Conservation (phyloP, 2,888 invertebrate genomes). For the Ceriagrion tenellum region DNA sequence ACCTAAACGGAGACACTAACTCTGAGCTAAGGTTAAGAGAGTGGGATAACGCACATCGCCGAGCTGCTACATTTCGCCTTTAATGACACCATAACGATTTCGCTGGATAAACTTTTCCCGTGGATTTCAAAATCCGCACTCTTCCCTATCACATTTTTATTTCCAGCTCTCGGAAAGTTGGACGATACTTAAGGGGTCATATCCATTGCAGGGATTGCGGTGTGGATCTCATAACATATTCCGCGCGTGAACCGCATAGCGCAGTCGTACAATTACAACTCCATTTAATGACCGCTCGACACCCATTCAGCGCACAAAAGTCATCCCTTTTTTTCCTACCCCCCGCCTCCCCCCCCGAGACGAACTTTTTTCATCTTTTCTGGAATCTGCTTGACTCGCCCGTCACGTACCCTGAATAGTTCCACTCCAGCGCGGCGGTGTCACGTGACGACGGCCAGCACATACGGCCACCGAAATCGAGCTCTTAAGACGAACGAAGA, state of each 20-base stretch:
- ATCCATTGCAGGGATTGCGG: slow-evolving; percentile 15
- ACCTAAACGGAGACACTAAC: not conserved
- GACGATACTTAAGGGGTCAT: slow-evolving; percentile 13
- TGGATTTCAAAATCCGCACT: not conserved
- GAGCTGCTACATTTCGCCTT: not conserved
- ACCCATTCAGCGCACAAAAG: slow-evolving; percentile 22
- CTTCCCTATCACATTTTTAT: not conserved
- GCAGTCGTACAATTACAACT: not conserved
- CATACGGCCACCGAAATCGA: not conserved
- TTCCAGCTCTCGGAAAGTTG: not conserved
- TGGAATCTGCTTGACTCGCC: slow-evolving; percentile 19
- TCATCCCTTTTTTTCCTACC: not conserved
- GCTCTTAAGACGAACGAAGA: not conserved
- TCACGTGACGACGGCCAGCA: not conserved
- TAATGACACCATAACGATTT: not conserved
- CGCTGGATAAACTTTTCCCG: not conserved
- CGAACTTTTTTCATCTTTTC: not conserved
- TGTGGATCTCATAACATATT: slow-evolving; percentile 2
- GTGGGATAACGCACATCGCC: not conserved
- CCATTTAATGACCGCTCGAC: slow-evolving; percentile 31
- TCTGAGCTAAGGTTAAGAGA: not conserved
- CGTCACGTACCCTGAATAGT: not conserved
- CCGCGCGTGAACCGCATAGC: not conserved
- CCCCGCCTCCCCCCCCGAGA: too few relatives aligned
- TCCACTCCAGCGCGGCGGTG: not conserved